A percentile compares a stretch with the other conserved stretches of the same genome.
phyloP scores from a whole-genome alignment of 2,888 invertebrate species.

The Diogma glabrata region DNA sequence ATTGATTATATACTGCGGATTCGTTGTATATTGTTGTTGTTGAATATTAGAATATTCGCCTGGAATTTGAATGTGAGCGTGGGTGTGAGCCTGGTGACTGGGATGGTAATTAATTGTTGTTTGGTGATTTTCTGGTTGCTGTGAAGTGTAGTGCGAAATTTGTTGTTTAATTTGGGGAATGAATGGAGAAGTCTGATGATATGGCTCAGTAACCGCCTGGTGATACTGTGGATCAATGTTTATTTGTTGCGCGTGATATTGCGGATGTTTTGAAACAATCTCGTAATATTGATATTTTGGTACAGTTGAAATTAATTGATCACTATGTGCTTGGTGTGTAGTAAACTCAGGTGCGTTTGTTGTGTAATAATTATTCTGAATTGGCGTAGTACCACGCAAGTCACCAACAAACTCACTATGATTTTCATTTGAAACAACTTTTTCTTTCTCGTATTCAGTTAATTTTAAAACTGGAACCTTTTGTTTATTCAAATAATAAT shows the following conservation, averaged over 20 bases:
- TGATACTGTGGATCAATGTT: constrained; percentile 7
- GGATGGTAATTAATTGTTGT: constrained; percentile 12
- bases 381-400: not conserved
- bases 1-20: not conserved
- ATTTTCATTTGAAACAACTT: too few relatives aligned
- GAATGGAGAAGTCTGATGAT: constrained; percentile 8
- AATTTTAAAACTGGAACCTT: constrained; percentile 16
- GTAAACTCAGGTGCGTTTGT: not conserved
- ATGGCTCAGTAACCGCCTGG: constrained; percentile 3
- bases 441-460: not conserved
- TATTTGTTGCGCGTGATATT: constrained; percentile 7
- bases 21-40: not conserved
- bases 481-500: constrained; percentile 30
- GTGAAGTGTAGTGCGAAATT: constrained; percentile 8
- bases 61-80: not conserved
- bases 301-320: not conserved
- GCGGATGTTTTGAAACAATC: too few relatives aligned
- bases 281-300: not conserved
- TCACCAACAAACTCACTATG: not conserved
- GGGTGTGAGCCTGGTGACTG: too few relatives aligned
- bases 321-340: not conserved
- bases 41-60: not conserved
- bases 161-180: constrained; percentile 9
- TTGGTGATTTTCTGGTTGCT: constrained; percentile 6
- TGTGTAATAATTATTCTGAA: not conserved